Percentiles rank a stretch among this genome's conserved stretches.
Evolutionary conservation across 2,113 vertebrate species (phyloP).

Genomic region (Perca schrenkii): DNA sequence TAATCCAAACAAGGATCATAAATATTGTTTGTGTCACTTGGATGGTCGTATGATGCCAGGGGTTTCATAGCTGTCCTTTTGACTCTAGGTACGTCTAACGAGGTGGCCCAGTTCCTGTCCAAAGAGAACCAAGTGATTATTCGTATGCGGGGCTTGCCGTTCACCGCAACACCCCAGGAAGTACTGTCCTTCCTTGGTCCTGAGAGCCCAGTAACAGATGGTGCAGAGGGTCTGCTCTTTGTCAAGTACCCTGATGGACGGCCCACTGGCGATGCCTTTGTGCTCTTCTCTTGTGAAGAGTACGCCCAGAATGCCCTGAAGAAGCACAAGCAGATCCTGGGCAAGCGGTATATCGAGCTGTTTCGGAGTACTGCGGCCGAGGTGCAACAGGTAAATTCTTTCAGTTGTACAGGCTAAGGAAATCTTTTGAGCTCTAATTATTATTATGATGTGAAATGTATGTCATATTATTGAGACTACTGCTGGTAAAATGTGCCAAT

Average conservation of each 20-base stretch:
- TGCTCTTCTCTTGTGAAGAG: constrained; percentile 96
- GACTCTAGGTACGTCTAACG: constrained; percentile 92
- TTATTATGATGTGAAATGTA: background rate
- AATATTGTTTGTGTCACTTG: background rate
- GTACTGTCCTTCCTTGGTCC: constrained; percentile 93
- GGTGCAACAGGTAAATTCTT: constrained; percentile 91
- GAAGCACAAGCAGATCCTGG: constrained; percentile 96
- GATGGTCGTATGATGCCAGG: background rate
- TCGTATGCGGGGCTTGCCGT: constrained; percentile 94
- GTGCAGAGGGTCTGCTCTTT: constrained; percentile 93
- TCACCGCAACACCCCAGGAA: constrained; percentile 91
- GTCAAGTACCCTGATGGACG: constrained; percentile 96
- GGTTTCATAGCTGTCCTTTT: background rate
- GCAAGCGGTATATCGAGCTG: constrained; percentile 97
- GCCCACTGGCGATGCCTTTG: constrained; percentile 96
- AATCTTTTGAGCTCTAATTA: background rate
- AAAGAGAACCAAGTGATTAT: constrained; percentile 97
- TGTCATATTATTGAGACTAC: background rate
- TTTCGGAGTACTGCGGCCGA: constrained; percentile 97
- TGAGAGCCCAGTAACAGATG: constrained; percentile 92
- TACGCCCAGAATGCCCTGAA: constrained; percentile 95
- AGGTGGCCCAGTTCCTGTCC: constrained; percentile 96
- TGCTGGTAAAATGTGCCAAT: background rate
- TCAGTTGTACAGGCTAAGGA: background rate
- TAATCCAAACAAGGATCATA: too few relatives aligned